These are phyloP conservation scores for Rhopalosiphum padi DNA, from an alignment of 1,140 invertebrate genomes.

Conservation along the genomic window DNA sequence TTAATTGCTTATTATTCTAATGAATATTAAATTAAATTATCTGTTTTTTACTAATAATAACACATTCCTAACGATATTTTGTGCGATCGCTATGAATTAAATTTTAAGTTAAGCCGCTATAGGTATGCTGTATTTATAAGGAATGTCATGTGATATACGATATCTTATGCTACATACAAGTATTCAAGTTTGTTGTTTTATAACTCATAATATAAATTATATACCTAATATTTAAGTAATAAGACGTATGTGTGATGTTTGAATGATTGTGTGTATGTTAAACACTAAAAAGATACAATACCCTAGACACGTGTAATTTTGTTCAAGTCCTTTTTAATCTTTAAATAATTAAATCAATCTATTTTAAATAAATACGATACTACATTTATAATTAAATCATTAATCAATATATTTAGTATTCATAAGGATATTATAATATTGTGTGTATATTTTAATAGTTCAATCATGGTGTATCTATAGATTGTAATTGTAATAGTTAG, in stretches of 20 bases:
- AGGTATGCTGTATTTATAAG: neutral
- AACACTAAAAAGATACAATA: neutral
- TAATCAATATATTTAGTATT: neutral
- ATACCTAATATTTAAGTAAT: neutral
- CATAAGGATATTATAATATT: neutral
- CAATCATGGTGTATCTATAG: slow-evolving; percentile 28
- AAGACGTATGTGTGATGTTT: neutral
- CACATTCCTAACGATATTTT: neutral
- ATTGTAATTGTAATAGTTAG: slow-evolving; percentile 35
- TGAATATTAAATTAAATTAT: neutral
- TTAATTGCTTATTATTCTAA: neutral
- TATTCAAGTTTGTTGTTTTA: neutral
- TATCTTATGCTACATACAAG: neutral
- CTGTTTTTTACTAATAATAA: slow-evolving; percentile 26
- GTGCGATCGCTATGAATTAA: neutral
- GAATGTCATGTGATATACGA: neutral
- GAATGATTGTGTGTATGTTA: neutral
- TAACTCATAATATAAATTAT: neutral
- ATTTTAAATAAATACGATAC: neutral
- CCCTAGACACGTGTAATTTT: neutral
- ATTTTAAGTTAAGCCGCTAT: neutral
- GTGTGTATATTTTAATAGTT: neutral
- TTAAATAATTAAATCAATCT: neutral
- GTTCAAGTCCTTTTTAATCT: neutral
- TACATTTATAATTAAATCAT: neutral